Evolutionary conservation across 2,888 invertebrate genomes (phyloP), one percentile per base, ranked within the genome.

Genomic region (Pheosia gnoma): DNA sequence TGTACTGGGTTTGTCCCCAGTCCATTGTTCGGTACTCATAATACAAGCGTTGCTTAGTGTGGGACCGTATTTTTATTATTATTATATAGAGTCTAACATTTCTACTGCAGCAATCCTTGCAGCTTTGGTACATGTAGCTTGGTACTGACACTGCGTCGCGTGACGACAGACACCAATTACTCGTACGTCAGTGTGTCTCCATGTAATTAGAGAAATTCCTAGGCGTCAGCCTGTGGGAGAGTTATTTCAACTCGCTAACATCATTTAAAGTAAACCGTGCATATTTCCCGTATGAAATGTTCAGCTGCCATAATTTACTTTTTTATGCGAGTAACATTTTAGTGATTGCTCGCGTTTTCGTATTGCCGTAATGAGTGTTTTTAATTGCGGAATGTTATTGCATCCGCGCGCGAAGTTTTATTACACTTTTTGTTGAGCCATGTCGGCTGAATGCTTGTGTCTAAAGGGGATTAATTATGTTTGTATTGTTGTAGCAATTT

Each of bases 161-260:
- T 75, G 79, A 73, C 72, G 63, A 71, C 70, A 64, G 63, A 66
- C 68, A 63, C 73, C 82, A 80, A 82, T 81, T 82, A 81, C 74
- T 75, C 66, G 63, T 66, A 70, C 62, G 47, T 60, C 70, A 66
- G 71, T 79, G 79, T 75, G 76, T 78, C 78, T 75, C 72, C 70
- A 70, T 65, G 85, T 83, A 87, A 88, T 88, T 86, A 87, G 80
- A 85, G 79, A 76, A 75, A 88, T 87, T 84, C 83, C 83, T 85
- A 83, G 82, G 70, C 77, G 74, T 72, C 79, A 74, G 77, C 78
- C 79, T 86, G 87, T 89, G 89, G 86, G 89, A 89, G 86, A 86
- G 80, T 84, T 86, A 87, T 87, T 85, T 78, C 74, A 75, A 75
- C 77, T 74, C 70, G 67, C 77, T 73, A 76, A 78, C 78, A 76